Evolutionary conservation across 2,888 invertebrate species (phyloP).

Genomic region (Scrobipalpa atriplicella): DNA sequence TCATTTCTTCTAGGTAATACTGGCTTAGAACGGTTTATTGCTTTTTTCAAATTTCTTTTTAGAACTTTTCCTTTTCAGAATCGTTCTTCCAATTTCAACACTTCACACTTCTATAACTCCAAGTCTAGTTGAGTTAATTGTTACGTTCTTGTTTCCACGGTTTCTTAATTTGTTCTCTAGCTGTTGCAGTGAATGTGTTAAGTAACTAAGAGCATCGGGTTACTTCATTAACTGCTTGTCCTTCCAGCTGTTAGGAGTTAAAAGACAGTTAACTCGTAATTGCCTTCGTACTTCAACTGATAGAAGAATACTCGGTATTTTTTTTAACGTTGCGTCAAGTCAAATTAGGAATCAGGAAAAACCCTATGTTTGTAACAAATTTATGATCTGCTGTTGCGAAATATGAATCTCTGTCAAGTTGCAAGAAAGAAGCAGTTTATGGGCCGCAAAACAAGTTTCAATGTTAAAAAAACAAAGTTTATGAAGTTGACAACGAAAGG

Average conservation of each 20-base stretch:
- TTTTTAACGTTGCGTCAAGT: not conserved
- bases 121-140: constrained; percentile 14
- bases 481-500: too few relatives aligned
- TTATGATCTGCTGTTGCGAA: too few relatives aligned
- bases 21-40: too few relatives aligned
- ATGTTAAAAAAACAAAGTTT: too few relatives aligned
- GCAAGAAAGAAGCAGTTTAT: too few relatives aligned
- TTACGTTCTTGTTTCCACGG: constrained; percentile 35
- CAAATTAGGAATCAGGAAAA: too few relatives aligned
- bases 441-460: too few relatives aligned
- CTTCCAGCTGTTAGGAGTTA: constrained; percentile 4
- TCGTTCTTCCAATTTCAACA: not conserved
- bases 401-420: too few relatives aligned
- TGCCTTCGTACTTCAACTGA: not conserved
- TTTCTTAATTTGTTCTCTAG: constrained; percentile 29
- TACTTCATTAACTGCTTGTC: constrained; percentile 29
- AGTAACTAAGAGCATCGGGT: constrained; percentile 27
- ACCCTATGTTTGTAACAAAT: too few relatives aligned
- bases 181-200: constrained; percentile 28
- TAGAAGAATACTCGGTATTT: not conserved
- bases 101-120: constrained; percentile 14
- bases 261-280: not conserved
- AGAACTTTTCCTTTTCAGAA: not conserved
- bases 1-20: too few relatives aligned
- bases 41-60: not conserved